phyloP scores from a whole-genome alignment of 2,888 invertebrate species.

The Agrenia bidenticulata region DNA sequence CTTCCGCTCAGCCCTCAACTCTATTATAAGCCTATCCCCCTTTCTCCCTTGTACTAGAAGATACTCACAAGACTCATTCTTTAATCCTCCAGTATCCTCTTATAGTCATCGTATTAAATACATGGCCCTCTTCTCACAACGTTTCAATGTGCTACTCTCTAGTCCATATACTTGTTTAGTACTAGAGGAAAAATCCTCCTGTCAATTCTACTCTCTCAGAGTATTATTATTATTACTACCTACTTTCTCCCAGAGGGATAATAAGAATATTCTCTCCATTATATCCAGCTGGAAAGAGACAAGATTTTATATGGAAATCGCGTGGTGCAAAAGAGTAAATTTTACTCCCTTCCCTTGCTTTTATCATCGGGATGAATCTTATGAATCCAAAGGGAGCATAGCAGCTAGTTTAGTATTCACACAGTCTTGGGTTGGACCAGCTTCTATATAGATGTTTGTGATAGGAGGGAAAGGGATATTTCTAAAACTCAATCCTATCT shows the following conservation, averaged over 20 bases:
- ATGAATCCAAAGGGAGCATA: too few species aligned
- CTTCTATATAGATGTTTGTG: too few species aligned
- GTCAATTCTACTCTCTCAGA: neutral
- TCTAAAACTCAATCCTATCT: neutral
- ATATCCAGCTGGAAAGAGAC: neutral
- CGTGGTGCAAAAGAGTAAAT: constrained; percentile 3
- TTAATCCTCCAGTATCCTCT: too few species aligned
- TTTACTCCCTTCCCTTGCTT: neutral
- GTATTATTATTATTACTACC: neutral
- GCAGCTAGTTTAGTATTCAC: too few species aligned
- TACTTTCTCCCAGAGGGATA: neutral
- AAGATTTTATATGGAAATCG: constrained; percentile 1
- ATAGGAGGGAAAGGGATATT: too few species aligned
- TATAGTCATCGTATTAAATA: too few species aligned
- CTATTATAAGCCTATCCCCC: constrained; percentile 10
- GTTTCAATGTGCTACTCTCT: neutral
- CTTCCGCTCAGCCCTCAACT: constrained; percentile 49
- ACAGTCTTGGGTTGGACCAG: too few species aligned
- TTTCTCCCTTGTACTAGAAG: neutral
- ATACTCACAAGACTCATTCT: neutral
- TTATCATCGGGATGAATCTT: too few species aligned
- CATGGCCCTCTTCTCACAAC: neutral
- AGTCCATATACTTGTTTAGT: too few species aligned
- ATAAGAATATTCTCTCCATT: neutral
- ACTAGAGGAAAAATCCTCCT: neutral